Evolutionary conservation across 2,113 vertebrate genomes (phyloP).

Genomic region (Tapirus terrestris): DNA sequence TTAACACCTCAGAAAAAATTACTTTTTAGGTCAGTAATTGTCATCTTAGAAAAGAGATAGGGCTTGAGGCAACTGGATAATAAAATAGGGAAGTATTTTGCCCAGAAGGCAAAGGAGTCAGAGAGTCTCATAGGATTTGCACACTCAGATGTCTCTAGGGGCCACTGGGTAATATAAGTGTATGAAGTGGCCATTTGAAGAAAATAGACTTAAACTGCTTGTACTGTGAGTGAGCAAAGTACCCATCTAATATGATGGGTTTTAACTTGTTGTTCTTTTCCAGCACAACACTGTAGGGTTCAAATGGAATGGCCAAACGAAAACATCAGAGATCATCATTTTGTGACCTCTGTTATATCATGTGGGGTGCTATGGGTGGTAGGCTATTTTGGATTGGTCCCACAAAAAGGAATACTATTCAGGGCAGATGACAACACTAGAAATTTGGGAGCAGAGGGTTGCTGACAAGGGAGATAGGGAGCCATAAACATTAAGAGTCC

Average conservation of each 20-base stretch:
- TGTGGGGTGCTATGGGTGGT: not conserved
- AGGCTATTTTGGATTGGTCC: not conserved
- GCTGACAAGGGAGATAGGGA: not conserved
- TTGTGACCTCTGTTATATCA: not conserved
- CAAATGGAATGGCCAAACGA: not conserved
- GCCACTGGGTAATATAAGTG: not conserved
- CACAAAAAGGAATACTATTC: not conserved
- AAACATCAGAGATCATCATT: not conserved
- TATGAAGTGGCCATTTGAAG: not conserved
- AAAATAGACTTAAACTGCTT: not conserved
- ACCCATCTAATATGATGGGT: not conserved
- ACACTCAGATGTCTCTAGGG: not conserved
- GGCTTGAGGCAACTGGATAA: not conserved
- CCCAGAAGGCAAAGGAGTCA: not conserved
- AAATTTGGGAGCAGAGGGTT: not conserved
- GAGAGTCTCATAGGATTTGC: not conserved
- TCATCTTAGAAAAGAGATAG: constrained; percentile 23
- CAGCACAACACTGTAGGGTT: not conserved
- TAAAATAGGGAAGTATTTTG: not conserved
- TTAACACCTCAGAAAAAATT: not conserved
- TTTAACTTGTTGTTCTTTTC: not conserved
- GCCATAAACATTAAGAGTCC: not conserved
- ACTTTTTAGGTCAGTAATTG: not conserved
- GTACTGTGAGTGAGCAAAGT: not conserved
- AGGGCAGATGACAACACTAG: not conserved